phyloP scores from a whole-genome alignment of 2,888 invertebrate species.

The Enoplolaimus lenunculus region DNA sequence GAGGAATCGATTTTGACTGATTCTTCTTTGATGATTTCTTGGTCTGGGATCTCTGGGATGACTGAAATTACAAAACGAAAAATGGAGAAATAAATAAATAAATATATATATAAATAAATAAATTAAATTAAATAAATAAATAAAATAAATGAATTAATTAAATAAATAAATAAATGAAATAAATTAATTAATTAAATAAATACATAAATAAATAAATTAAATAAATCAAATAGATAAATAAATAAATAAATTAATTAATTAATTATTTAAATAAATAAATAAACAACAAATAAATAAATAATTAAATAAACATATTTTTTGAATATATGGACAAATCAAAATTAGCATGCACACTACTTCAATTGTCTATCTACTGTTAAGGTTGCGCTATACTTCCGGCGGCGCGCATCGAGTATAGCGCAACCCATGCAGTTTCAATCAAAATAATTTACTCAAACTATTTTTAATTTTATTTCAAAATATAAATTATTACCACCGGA shows the following conservation, averaged over 20 bases:
- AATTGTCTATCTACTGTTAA: too few relatives aligned
- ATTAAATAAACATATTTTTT: too few relatives aligned
- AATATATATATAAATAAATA: not conserved
- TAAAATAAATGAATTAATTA: not conserved
- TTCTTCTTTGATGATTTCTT: slow-evolving; percentile 28
- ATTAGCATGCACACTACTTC: too few relatives aligned
- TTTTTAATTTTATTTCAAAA: too few relatives aligned
- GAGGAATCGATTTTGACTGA: slow-evolving; percentile 29
- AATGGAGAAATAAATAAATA: not conserved
- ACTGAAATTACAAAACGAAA: slow-evolving; percentile 24
- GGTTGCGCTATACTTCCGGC: too few relatives aligned
- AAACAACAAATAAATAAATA: too few relatives aligned
- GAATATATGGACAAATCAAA: too few relatives aligned
- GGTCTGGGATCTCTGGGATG: slow-evolving; percentile 34
- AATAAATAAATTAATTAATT: not conserved
- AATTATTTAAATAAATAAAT: too few relatives aligned
- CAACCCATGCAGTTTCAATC: too few relatives aligned
- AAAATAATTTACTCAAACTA: too few relatives aligned
- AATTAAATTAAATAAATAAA: not conserved
- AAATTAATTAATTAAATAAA: not conserved
- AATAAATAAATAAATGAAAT: not conserved
- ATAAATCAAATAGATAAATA: not conserved
- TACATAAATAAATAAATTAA: not conserved
- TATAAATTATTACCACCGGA: too few relatives aligned
- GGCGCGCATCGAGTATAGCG: too few relatives aligned